phyloP scores from a whole-genome alignment of 2,113 vertebrate species.

The Serinus canaria region DNA sequence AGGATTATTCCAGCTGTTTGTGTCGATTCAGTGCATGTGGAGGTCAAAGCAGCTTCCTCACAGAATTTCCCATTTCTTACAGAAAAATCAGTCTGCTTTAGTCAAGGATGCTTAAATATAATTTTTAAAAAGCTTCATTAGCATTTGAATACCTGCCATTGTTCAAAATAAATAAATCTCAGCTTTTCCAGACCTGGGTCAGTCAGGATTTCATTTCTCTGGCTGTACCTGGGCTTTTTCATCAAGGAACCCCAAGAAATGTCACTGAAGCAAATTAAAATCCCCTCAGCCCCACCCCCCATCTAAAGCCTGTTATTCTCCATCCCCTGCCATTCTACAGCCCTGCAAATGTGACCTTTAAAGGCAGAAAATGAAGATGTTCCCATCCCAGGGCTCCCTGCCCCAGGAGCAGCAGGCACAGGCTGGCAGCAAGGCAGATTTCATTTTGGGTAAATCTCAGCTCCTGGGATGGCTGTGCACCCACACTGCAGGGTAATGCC shows the following conservation, averaged over 20 bases:
- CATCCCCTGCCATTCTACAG: background rate
- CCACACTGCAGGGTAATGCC: accelerated
- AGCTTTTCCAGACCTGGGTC: background rate
- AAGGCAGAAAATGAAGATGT: background rate
- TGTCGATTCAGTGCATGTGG: background rate
- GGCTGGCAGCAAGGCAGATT: background rate
- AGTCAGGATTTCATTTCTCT: background rate
- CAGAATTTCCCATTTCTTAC: background rate
- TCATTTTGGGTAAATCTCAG: accelerated
- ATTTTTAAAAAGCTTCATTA: background rate
- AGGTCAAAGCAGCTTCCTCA: background rate
- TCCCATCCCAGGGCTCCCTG: background rate
- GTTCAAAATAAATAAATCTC: background rate
- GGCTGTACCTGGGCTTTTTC: background rate
- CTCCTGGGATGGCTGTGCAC: background rate
- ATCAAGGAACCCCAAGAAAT: background rate
- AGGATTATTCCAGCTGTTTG: background rate
- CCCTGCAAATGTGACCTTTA: background rate
- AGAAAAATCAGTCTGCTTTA: background rate
- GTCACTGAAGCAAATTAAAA: background rate
- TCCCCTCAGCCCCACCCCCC: background rate
- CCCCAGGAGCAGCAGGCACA: background rate
- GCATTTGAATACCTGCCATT: background rate
- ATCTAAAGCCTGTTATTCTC: background rate
- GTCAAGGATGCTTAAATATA: background rate